A percentile compares a stretch with the other conserved stretches of the same genome.
These are phyloP conservation scores for Heliconius congener DNA, from an alignment of 1,140 invertebrate species.

Conservation along the genomic window DNA sequence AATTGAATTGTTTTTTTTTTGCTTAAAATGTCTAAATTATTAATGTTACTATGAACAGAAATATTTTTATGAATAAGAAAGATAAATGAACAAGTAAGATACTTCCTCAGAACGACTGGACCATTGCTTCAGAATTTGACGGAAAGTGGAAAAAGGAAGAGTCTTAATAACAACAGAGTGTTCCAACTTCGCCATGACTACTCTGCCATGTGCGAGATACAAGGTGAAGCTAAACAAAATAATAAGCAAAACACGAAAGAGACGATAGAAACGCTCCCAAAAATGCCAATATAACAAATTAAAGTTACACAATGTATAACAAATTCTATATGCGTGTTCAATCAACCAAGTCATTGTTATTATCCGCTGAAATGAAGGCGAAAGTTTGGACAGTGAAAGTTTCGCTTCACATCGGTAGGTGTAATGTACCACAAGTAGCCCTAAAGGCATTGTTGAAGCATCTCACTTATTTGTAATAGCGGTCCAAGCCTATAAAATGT, in stretches of 20 bases:
- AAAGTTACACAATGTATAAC: not conserved
- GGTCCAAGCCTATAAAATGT: constrained; percentile 1
- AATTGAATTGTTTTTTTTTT: too few relatives aligned
- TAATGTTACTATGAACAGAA: too few relatives aligned
- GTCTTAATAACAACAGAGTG: not conserved
- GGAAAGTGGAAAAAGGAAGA: not conserved
- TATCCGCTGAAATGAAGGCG: constrained; percentile 52
- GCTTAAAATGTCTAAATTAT: too few relatives aligned
- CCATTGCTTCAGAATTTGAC: not conserved
- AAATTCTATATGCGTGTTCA: constrained; percentile 41
- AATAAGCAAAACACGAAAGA: not conserved
- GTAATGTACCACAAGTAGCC: constrained; percentile 22
- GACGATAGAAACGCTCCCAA: too few relatives aligned
- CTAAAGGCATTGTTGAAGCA: constrained; percentile 13
- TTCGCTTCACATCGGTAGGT: constrained; percentile 32
- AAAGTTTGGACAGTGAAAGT: constrained; percentile 62
- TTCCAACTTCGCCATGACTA: too few relatives aligned
- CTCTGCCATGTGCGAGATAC: too few relatives aligned
- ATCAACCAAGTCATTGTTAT: constrained; percentile 55
- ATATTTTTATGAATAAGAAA: too few relatives aligned
- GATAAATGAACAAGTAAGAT: too few relatives aligned
- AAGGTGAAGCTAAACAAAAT: too few relatives aligned
- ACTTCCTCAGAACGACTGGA: too few relatives aligned
- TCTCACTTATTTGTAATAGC: constrained; percentile 21
- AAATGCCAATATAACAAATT: not conserved